Evolutionary conservation across 2,113 vertebrate species (phyloP), one percentile per base, ranked within the genome.

Genomic region (Urocolius indicus): DNA sequence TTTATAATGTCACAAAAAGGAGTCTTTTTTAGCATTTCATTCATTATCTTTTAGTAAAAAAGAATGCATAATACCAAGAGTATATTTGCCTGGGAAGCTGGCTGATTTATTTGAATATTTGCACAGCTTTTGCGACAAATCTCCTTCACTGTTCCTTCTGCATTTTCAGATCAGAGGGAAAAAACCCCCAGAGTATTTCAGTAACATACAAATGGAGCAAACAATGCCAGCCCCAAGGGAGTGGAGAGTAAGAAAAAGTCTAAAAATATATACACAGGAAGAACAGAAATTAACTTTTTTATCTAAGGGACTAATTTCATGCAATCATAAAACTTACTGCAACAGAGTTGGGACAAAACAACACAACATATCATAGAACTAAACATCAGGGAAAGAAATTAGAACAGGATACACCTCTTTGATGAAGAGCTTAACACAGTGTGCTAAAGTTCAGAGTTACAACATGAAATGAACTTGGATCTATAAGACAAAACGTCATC

Each of bases 91-190:
- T 81, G 86, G 78, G 54, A 96, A 84, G 78, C 66, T 58, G 59
- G 29, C 62, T 80, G 84, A 82, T 89, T 87, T 91, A 87, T 92
- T 77, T 87, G 68, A 95, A 93, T 95, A 90, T 95, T 96, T 95
- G 95, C 78, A 91, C 82, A 76, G 91, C 80, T 96, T 90, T 84
- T 73, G 73, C 76, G 76, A 84, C 72, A 91, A 91, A 96, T 89
- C 91, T 93, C 86, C 59, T 87, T 87, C 66, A 13, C 66, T 45
- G 24, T 77, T 94, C 83, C 78, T 86, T 96, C 81, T 66, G 81
- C 75, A 38, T 79, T 96, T 95, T 93, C 59, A 89, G 66, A 91
- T 81, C 81, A 73, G 72, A 93, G 30, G 5, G 12, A n/a, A 58
- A 45, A 78, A 2, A 57, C 30, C 7, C 0, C 0, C 10, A 45